Evolutionary conservation across 2,113 vertebrate genomes (phyloP).

Genomic region (Bufo gargarizans): DNA sequence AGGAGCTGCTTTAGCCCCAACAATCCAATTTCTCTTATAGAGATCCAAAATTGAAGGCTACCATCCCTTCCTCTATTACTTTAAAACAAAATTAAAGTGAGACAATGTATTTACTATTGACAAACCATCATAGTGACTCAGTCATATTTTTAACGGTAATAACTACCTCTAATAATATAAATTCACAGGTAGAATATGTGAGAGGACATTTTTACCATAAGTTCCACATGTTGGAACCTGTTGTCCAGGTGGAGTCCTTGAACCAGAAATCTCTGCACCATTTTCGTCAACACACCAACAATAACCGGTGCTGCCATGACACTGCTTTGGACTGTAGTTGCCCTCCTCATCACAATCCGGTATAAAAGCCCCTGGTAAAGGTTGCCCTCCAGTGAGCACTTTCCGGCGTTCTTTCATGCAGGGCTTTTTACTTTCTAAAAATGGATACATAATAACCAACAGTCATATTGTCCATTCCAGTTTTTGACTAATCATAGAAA

Average conservation of each 20-base stretch:
- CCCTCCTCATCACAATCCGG: slow-evolving; percentile 87
- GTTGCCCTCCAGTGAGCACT: slow-evolving; percentile 61
- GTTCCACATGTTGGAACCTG: not conserved
- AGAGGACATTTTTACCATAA: not conserved
- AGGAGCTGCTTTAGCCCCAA: too few species aligned
- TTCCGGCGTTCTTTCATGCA: not conserved
- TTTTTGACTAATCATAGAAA: too few species aligned
- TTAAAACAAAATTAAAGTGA: too few species aligned
- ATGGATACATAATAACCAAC: not conserved
- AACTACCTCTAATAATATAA: too few species aligned
- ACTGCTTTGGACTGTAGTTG: slow-evolving; percentile 83
- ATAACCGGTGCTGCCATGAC: slow-evolving; percentile 78
- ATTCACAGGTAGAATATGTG: too few species aligned
- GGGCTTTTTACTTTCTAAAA: not conserved
- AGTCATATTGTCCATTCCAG: too few species aligned
- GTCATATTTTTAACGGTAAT: too few species aligned
- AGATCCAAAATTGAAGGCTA: too few species aligned
- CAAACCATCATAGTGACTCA: too few species aligned
- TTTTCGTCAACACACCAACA: slow-evolving; percentile 91
- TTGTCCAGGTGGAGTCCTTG: slow-evolving; percentile 71
- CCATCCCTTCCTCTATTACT: too few species aligned
- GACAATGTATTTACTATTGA: too few species aligned
- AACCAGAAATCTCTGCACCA: slow-evolving; percentile 85
- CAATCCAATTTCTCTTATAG: too few species aligned
- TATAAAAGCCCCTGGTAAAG: slow-evolving; percentile 70